Evolutionary conservation across 1,140 invertebrate species (phyloP).

Genomic region (Drosophila arawakana): DNA sequence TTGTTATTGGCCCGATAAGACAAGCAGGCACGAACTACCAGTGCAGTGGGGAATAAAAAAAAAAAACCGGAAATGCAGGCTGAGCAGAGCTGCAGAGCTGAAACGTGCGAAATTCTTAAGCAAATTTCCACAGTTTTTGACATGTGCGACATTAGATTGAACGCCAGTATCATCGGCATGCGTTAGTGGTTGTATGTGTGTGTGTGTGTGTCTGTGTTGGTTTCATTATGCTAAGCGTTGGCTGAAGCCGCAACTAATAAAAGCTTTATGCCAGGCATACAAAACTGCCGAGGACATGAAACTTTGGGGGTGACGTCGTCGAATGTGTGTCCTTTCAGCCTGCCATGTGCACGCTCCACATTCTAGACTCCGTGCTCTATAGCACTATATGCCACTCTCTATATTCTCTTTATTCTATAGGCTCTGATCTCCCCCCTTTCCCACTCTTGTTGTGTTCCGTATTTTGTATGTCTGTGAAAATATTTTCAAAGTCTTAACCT

Average conservation of each 20-base stretch:
- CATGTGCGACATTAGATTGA: constrained; percentile 80
- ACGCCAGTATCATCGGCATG: constrained; percentile 56
- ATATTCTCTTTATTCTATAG: constrained; percentile 8
- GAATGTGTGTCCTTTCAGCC: constrained; percentile 23
- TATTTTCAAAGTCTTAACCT: constrained; percentile 82
- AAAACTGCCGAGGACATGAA: constrained; percentile 14
- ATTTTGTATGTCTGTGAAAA: constrained; percentile 76
- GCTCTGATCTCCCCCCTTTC: not conserved
- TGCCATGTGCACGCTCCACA: constrained; percentile 19
- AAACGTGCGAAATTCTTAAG: constrained; percentile 69
- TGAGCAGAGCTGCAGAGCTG: not conserved
- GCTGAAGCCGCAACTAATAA: constrained; percentile 67
- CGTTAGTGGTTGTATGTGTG: constrained; percentile 2
- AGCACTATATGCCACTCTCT: not conserved
- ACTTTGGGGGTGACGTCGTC: constrained; percentile 8
- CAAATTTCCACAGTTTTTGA: constrained; percentile 75
- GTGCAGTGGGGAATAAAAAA: not conserved
- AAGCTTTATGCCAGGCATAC: constrained; percentile 58
- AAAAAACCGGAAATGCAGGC: constrained; percentile 23
- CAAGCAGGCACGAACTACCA: constrained; percentile 55
- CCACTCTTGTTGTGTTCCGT: constrained; percentile 37
- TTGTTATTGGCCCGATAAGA: constrained; percentile 75
- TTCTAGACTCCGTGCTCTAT: not conserved
- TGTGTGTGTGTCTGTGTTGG: constrained; percentile 17
- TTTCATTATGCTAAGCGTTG: constrained; percentile 62